phyloP scores from a whole-genome alignment of 1,140 invertebrate genomes.

The Micrasema longulum region DNA sequence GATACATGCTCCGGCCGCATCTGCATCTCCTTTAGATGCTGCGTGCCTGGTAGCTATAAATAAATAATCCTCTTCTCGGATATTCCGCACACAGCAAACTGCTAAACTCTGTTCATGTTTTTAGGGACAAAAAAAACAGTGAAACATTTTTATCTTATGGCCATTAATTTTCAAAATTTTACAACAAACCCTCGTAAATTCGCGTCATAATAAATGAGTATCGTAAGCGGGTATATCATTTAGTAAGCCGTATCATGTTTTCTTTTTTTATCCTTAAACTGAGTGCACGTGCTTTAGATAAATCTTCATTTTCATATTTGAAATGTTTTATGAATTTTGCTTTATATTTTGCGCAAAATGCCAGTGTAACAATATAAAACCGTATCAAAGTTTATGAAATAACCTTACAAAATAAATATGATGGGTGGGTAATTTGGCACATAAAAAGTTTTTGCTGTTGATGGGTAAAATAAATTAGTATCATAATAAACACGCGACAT shows the following conservation, averaged over 20 bases:
- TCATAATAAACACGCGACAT: slow-evolving; percentile 28
- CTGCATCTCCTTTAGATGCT: slow-evolving; percentile 10
- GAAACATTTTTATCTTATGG: background rate
- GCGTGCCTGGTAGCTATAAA: background rate
- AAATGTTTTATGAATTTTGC: no score
- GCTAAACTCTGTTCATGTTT: background rate
- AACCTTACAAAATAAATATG: background rate
- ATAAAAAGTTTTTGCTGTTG: background rate
- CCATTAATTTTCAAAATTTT: slow-evolving; percentile 14
- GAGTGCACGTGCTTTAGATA: background rate
- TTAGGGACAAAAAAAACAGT: slow-evolving; percentile 1
- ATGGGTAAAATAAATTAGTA: slow-evolving; percentile 11
- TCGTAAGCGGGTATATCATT: slow-evolving; percentile 1
- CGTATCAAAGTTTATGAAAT: background rate
- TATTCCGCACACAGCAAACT: background rate
- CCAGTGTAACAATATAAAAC: background rate
- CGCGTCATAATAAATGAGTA: slow-evolving; percentile 9
- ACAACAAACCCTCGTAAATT: slow-evolving; percentile 26
- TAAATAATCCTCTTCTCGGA: background rate
- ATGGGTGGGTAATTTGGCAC: background rate
- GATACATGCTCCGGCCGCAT: background rate
- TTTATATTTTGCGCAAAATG: background rate
- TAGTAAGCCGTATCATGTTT: background rate
- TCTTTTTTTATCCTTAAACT: slow-evolving; percentile 8
- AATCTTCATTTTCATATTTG: no score